These are phyloP conservation scores for Nomada lathburiana DNA, from an alignment of 2,888 invertebrate species.

Conservation along the genomic window DNA sequence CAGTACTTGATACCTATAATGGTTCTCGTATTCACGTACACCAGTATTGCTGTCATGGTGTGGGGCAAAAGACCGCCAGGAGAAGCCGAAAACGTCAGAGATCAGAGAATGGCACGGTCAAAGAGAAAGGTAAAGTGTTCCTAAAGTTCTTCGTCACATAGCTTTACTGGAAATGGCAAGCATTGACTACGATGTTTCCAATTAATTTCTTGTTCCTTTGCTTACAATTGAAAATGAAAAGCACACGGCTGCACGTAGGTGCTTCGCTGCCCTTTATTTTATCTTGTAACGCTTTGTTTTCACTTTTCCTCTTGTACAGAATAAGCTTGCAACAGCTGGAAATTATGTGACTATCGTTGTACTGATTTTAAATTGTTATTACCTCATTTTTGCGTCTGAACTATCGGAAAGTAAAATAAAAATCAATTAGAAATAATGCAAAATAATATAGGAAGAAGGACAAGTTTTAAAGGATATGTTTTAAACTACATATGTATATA, in stretches of 20 bases:
- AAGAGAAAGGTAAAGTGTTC: constrained; percentile 91
- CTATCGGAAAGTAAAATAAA: no score
- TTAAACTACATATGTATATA: no score
- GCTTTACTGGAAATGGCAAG: not conserved
- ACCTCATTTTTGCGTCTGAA: no score
- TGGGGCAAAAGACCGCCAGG: constrained; percentile 95
- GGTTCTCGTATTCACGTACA: constrained; percentile 93
- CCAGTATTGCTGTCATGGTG: constrained; percentile 93
- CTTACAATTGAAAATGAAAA: not conserved
- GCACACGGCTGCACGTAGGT: not conserved
- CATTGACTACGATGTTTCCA: not conserved
- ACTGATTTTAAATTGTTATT: no score
- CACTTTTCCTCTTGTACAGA: no score
- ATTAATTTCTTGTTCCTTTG: not conserved
- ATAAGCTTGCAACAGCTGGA: no score
- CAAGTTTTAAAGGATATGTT: no score
- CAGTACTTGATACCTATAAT: constrained; percentile 94
- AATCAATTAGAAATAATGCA: no score
- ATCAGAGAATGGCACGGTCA: constrained; percentile 93
- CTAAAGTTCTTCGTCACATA: not conserved
- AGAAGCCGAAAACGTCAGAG: constrained; percentile 93
- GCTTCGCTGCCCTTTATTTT: no score
- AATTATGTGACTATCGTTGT: no score
- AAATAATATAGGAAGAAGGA: no score
- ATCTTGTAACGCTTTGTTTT: no score